phyloP scores from a whole-genome alignment of 2,797 vertebrate genomes.

The Scomberomorus guttatus region DNA sequence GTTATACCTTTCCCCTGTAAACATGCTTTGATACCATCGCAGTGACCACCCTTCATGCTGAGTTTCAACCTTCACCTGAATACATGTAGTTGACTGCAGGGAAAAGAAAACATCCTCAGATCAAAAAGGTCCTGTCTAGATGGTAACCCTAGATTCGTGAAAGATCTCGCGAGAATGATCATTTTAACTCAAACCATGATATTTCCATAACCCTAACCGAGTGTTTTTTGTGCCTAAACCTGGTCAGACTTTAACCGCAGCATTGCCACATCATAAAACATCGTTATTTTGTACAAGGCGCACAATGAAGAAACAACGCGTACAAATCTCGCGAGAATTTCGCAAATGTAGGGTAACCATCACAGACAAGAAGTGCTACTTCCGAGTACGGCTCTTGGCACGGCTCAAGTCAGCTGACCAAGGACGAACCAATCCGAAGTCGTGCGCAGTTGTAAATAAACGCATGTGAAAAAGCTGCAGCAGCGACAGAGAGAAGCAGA shows the following conservation, averaged over 20 bases:
- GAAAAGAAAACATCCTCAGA: background rate
- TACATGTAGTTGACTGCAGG: background rate
- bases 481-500: background rate
- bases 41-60: background rate
- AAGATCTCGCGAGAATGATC: too few relatives aligned
- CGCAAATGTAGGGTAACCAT: too few relatives aligned
- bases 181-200: too few relatives aligned
- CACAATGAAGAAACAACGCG: background rate
- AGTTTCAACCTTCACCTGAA: slow-evolving; percentile 67
- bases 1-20: background rate
- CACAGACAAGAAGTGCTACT: background rate
- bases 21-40: background rate
- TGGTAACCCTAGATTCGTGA: too few relatives aligned
- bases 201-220: too few relatives aligned
- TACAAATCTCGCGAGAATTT: too few relatives aligned
- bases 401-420: slow-evolving; percentile 66
- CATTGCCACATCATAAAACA: too few relatives aligned
- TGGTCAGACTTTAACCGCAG: too few relatives aligned
- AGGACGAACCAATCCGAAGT: slow-evolving; percentile 66
- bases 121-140: too few relatives aligned
- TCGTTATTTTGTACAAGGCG: too few relatives aligned
- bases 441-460: slow-evolving; percentile 49
- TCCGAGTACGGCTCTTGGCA: slow-evolving; percentile 9
- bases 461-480: background rate
- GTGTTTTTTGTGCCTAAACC: too few relatives aligned